Conservation (phyloP, 1,140 invertebrate species). For the Lucilia sericata region DNA sequence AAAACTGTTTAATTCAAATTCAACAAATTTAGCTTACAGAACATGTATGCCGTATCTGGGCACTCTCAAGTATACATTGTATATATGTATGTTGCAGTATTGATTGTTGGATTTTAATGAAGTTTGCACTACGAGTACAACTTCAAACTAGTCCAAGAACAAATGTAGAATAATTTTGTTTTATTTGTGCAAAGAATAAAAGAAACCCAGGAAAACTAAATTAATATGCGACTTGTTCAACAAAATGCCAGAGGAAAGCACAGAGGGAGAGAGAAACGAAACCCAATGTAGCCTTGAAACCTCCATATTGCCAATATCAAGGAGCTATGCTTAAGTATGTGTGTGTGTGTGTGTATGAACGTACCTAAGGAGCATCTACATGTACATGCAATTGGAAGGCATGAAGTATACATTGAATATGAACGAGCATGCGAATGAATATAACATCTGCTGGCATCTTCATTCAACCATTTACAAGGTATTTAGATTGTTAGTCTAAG, state of each 20-base stretch:
- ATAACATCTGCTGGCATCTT: constrained; percentile 42
- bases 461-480: constrained; percentile 42
- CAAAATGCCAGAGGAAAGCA: too few species aligned
- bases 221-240: too few species aligned
- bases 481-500: constrained; percentile 39
- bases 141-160: not conserved
- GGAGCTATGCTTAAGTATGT: too few species aligned
- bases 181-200: too few species aligned
- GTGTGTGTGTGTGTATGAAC: too few species aligned
- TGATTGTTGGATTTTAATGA: not conserved
- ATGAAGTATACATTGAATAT: not conserved
- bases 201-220: too few species aligned
- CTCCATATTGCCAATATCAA: constrained; percentile 26
- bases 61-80: too few species aligned
- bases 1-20: not conserved
- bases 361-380: not conserved
- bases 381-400: not conserved
- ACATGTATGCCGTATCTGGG: not conserved
- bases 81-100: not conserved
- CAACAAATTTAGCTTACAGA: not conserved
- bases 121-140: not conserved
- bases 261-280: too few species aligned
- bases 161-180: not conserved
- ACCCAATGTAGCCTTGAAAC: constrained; percentile 20
- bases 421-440: not conserved